These are phyloP conservation scores for Thryonomys swinderianus DNA, from an alignment of 2,113 vertebrate genomes.

Conservation along the genomic window DNA sequence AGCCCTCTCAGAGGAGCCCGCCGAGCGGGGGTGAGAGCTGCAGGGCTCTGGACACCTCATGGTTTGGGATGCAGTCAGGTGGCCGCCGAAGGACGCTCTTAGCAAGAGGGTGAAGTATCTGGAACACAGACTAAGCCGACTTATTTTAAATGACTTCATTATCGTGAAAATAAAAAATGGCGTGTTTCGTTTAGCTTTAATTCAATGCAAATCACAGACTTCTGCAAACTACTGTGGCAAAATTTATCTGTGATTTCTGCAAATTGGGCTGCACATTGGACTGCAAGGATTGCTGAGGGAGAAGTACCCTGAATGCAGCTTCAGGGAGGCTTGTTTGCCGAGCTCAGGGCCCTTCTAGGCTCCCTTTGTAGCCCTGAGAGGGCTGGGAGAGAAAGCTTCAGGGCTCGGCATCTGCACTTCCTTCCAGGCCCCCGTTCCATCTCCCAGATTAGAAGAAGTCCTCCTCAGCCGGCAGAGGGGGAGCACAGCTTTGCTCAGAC, in stretches of 20 bases:
- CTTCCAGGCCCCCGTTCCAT: accelerated
- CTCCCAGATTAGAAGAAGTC: no score
- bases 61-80: background rate
- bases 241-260: background rate
- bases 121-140: no score
- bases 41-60: background rate
- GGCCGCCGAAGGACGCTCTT: accelerated
- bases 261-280: background rate
- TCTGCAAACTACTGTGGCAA: background rate
- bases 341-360: background rate
- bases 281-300: background rate
- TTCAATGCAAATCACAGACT: background rate
- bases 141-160: background rate
- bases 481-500: background rate
- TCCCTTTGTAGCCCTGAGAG: accelerated
- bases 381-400: background rate
- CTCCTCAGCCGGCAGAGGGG: background rate
- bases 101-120: background rate
- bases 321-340: background rate
- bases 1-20: accelerated
- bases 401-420: background rate
- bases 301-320: background rate
- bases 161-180: background rate
- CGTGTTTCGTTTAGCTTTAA: background rate
- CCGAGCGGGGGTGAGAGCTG: accelerated